A percentile compares a stretch with the other conserved stretches of the same genome.
phyloP scores from a whole-genome alignment of 2,888 invertebrate genomes.

The Anagyrus pseudococci region DNA sequence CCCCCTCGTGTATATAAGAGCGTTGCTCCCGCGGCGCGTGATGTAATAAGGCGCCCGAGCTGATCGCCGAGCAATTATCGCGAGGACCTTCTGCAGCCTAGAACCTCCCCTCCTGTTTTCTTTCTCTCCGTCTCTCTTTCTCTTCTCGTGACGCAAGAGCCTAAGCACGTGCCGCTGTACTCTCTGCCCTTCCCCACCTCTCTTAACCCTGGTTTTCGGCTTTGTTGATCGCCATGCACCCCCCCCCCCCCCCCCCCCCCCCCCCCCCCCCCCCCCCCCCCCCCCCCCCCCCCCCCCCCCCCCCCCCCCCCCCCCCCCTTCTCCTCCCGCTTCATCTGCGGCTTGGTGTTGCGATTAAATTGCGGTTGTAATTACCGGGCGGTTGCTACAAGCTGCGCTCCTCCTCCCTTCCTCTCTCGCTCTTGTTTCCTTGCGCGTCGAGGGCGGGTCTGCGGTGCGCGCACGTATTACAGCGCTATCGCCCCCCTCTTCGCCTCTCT shows the following conservation, averaged over 20 bases:
- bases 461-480: not conserved
- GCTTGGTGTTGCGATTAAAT: too few species aligned
- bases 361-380: conserved; percentile 40
- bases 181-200: conserved; percentile 6
- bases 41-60: conserved; percentile 19
- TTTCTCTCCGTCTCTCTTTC: too few species aligned
- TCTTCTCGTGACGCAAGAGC: not conserved
- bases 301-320: conserved; percentile 28
- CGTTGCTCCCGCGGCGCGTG: conserved; percentile 28
- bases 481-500: not conserved
- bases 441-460: not conserved
- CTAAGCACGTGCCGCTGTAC: conserved; percentile 31
- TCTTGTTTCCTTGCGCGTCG: not conserved
- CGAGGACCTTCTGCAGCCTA: conserved; percentile 37
- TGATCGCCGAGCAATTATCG: conserved; percentile 32
- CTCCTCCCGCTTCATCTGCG: conserved; percentile 38
- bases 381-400: not conserved
- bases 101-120: too few species aligned
- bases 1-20: conserved; percentile 2
- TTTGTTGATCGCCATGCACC: conserved; percentile 13
- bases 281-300: conserved; percentile 35
- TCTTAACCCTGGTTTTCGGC: conserved; percentile 7
- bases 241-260: conserved; percentile 35
- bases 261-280: conserved; percentile 34
- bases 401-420: conserved; percentile 9